Percentiles rank a stretch among this genome's conserved stretches.
These are phyloP conservation scores for Rallus crepitans DNA, from an alignment of 2,797 vertebrate genomes.

Conservation along the genomic window DNA sequence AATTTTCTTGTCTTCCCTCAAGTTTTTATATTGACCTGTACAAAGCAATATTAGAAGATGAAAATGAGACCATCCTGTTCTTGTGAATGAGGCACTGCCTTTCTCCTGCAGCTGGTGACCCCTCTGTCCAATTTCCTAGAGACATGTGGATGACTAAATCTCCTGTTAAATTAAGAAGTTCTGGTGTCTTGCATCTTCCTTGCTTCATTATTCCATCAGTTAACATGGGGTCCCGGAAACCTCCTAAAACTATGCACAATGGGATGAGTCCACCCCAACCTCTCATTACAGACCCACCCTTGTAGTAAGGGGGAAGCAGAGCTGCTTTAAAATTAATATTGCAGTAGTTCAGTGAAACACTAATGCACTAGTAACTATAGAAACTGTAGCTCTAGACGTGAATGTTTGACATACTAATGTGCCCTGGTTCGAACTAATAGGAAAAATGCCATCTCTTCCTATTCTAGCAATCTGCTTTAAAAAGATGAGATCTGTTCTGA, in stretches of 20 bases:
- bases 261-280: not conserved
- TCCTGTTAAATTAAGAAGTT: not conserved
- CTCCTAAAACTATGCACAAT: not conserved
- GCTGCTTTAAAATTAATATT: not conserved
- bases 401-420: not conserved
- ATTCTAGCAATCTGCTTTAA: not conserved
- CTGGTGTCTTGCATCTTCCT: not conserved
- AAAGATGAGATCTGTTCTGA: not conserved
- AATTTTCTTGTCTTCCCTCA: not conserved
- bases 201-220: not conserved
- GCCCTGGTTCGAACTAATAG: not conserved
- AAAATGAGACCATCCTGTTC: not conserved
- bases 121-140: not conserved
- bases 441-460: not conserved
- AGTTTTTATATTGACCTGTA: not conserved
- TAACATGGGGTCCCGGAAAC: not conserved
- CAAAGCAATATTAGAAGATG: not conserved
- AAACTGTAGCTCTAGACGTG: slow-evolving; percentile 19
- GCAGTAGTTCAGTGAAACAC: not conserved
- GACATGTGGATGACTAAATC: not conserved
- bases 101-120: not conserved
- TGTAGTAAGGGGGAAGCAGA: not conserved
- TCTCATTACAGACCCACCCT: not conserved
- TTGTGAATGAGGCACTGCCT: accelerated
- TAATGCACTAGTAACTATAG: slow-evolving; percentile 33